phyloP scores from a whole-genome alignment of 30 jellyfish, hydroid and myxozoan genomes.

The Hydractinia symbiolongicarpus region DNA sequence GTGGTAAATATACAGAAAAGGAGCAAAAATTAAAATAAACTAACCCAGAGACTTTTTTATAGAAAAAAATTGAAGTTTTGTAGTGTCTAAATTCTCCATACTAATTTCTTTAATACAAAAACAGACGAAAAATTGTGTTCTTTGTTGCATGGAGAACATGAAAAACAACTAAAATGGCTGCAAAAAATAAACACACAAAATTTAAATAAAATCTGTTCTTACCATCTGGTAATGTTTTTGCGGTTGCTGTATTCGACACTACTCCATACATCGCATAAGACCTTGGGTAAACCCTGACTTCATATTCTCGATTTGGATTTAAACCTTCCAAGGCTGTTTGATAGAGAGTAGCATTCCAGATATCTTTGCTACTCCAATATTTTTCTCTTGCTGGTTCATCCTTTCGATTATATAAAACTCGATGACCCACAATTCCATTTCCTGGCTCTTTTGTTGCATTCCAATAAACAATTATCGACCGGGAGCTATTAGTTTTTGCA shows the following conservation, averaged over 20 bases:
- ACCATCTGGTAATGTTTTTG: slow-evolving; percentile 75
- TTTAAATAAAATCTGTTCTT: neutral
- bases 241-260: slow-evolving; percentile 42
- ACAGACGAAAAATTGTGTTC: no score
- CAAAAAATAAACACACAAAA: no score
- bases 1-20: no score
- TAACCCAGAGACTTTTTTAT: no score
- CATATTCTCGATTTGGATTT: slow-evolving; percentile 61
- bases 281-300: slow-evolving; percentile 54
- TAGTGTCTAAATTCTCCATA: no score
- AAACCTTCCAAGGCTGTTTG: slow-evolving; percentile 32
- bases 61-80: no score
- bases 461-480: slow-evolving; percentile 57
- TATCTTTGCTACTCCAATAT: slow-evolving; percentile 8
- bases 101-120: no score
- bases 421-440: slow-evolving; percentile 73
- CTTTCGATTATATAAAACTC: slow-evolving; percentile 32
- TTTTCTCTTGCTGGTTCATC: neutral
- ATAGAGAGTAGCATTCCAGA: slow-evolving; percentile 1
- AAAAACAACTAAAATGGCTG: no score
- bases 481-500: slow-evolving; percentile 35
- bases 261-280: slow-evolving; percentile 73
- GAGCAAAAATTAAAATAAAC: no score
- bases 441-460: slow-evolving; percentile 58
- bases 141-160: no score